Evolutionary conservation across 2,113 vertebrate genomes (phyloP).

Genomic region (Bettongia penicillata): DNA sequence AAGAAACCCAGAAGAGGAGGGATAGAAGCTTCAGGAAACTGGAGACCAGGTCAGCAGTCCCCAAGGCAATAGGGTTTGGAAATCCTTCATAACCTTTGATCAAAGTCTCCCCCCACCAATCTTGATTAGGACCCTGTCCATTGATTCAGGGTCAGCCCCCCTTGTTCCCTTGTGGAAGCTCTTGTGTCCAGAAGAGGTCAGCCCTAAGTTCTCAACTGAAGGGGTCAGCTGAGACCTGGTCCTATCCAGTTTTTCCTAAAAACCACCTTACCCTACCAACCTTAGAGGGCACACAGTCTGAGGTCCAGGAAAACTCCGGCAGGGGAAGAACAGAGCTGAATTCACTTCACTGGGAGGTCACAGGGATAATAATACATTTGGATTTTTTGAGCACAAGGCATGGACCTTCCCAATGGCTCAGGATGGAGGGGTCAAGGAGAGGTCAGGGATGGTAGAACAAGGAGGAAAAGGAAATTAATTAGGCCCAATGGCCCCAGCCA

Average conservation of each 20-base stretch:
- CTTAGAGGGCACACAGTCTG: neutral
- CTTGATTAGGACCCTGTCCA: neutral
- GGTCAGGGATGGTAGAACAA: neutral
- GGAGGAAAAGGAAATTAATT: neutral
- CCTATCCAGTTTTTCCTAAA: neutral
- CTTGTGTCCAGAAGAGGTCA: neutral
- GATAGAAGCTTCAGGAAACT: neutral
- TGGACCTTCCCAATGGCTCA: neutral
- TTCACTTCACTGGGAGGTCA: neutral
- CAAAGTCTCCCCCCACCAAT: neutral
- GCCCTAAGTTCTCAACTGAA: neutral
- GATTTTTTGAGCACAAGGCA: neutral
- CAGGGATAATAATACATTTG: neutral
- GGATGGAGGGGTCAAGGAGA: neutral
- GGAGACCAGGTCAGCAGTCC: neutral
- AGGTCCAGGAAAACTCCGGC: neutral
- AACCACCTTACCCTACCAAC: neutral
- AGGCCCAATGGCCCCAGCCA: neutral
- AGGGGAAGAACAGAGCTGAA: neutral
- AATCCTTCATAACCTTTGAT: neutral
- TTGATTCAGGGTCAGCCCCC: neutral
- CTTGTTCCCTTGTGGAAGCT: neutral
- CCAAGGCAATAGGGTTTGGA: neutral
- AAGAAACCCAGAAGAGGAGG: neutral
- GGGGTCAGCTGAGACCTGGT: neutral